Percentiles rank a stretch among this genome's conserved stretches.
These are phyloP conservation scores for Natator depressus DNA, from an alignment of 2,113 vertebrate genomes.

Conservation along the genomic window DNA sequence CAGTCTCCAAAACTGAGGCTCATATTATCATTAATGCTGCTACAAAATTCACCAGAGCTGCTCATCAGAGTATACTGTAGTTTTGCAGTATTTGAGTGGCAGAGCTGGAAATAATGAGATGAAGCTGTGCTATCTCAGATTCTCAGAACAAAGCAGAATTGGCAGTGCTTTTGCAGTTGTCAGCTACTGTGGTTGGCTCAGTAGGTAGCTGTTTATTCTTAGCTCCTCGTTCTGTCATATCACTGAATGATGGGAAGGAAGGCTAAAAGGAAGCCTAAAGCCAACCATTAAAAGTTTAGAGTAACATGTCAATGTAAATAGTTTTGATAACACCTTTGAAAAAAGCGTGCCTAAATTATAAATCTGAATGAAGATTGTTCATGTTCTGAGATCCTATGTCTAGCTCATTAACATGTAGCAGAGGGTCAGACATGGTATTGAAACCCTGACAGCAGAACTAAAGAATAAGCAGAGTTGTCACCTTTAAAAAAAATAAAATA, in stretches of 20 bases:
- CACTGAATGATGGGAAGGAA: not conserved
- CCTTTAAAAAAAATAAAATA: not conserved
- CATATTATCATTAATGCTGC: not conserved
- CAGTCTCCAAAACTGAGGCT: not conserved
- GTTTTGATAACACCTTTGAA: not conserved
- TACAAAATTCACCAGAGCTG: not conserved
- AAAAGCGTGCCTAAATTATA: not conserved
- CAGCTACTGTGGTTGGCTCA: not conserved
- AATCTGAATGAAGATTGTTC: not conserved
- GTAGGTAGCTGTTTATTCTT: not conserved
- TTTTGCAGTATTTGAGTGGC: not conserved
- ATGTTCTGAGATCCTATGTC: not conserved
- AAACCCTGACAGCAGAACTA: not conserved
- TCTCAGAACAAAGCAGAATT: not conserved
- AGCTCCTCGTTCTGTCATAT: not conserved
- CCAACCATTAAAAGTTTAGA: not conserved
- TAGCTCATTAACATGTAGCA: rapidly evolving
- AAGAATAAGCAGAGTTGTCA: rapidly evolving
- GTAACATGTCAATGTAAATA: not conserved
- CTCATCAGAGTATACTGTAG: not conserved
- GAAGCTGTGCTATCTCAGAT: not conserved
- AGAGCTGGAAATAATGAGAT: not conserved
- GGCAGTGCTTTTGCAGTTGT: not conserved
- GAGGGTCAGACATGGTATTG: rapidly evolving
- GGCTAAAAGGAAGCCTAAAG: not conserved